Conservation (phyloP, 2,888 invertebrate genomes). For the Folsomia manolachei region DNA sequence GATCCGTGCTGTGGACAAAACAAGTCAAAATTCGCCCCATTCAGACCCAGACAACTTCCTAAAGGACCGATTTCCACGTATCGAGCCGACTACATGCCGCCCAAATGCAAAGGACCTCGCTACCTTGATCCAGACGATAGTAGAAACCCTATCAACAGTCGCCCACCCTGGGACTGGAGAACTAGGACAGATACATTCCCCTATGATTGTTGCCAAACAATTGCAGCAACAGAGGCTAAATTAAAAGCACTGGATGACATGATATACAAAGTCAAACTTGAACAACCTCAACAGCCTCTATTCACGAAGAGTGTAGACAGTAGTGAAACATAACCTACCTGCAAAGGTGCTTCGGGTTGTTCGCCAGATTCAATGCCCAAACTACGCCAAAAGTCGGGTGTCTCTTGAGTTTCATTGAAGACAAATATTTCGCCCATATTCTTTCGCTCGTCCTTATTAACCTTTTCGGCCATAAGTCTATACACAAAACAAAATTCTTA, state of each 20-base stretch:
- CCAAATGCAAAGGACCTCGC: conserved; percentile 4
- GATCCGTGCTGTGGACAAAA: no score
- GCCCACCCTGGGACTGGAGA: neutral
- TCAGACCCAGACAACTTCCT: neutral
- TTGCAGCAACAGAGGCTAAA: conserved; percentile 21
- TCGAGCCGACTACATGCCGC: neutral
- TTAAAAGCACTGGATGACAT: conserved; percentile 18
- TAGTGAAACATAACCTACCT: conserved; percentile 52
- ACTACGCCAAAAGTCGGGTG: conserved; percentile 76
- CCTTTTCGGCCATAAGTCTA: conserved; percentile 91
- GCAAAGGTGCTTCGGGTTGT: conserved; percentile 57
- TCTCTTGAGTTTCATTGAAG: conserved; percentile 78
- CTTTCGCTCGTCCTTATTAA: conserved; percentile 97
- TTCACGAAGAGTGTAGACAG: neutral
- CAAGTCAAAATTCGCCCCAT: neutral
- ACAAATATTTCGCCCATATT: conserved; percentile 86
- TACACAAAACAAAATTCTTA: conserved; percentile 22
- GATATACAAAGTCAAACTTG: neutral
- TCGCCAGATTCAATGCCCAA: conserved; percentile 62
- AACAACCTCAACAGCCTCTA: no score
- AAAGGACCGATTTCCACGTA: neutral
- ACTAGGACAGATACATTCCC: no score
- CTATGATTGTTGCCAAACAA: no score
- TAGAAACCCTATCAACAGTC: neutral
- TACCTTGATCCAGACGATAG: neutral